phyloP scores from a whole-genome alignment of 1,140 invertebrate genomes.

The Pseudoatta argentina region DNA sequence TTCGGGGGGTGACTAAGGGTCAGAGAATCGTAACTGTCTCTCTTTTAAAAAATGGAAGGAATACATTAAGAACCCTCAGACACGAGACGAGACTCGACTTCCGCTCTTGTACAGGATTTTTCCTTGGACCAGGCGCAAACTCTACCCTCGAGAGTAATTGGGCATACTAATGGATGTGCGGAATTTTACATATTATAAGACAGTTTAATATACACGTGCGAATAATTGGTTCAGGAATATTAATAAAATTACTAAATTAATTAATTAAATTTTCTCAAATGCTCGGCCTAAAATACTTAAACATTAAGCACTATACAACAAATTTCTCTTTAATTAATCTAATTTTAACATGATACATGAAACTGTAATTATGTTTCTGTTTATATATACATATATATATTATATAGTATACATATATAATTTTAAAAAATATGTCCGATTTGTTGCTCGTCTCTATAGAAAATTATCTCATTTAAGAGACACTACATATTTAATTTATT shows the following conservation, averaged over 20 bases:
- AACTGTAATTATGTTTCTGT: background rate
- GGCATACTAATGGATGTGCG: constrained; percentile 13
- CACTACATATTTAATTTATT: background rate
- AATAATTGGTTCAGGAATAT: constrained; percentile 24
- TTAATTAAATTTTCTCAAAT: background rate
- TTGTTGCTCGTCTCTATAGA: background rate
- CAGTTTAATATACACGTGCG: background rate
- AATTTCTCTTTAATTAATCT: background rate
- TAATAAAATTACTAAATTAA: constrained; percentile 2
- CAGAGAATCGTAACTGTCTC: constrained; percentile 75
- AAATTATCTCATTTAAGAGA: background rate
- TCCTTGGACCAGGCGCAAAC: constrained; percentile 20
- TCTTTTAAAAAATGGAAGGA: constrained; percentile 73
- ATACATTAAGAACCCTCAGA: constrained; percentile 73
- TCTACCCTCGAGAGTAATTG: constrained; percentile 17
- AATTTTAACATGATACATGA: background rate
- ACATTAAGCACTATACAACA: background rate
- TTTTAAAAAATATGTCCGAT: background rate
- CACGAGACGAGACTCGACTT: constrained; percentile 66
- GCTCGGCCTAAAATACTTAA: background rate
- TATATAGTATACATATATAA: background rate
- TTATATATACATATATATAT: background rate
- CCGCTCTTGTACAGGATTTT: constrained; percentile 41
- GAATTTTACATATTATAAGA: background rate
- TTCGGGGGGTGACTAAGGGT: constrained; percentile 75